phyloP scores from a whole-genome alignment of 2,113 vertebrate species.

The Haemorhous mexicanus region DNA sequence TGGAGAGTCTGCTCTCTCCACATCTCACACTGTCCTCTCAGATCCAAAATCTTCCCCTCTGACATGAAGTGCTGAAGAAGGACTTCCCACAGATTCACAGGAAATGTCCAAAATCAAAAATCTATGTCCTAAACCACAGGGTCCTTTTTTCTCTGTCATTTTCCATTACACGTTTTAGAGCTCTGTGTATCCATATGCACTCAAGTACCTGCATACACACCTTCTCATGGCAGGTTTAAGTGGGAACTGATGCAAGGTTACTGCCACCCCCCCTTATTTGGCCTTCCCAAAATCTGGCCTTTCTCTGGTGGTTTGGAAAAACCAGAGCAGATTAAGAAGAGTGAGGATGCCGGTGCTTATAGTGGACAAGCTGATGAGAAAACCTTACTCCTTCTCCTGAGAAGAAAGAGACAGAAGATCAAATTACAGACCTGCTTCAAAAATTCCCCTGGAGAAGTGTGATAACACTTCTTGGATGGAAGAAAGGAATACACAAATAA shows the following conservation, averaged over 20 bases:
- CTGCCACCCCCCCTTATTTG: neutral
- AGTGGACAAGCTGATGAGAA: neutral
- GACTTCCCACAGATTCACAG: neutral
- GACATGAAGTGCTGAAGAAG: neutral
- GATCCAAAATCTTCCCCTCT: neutral
- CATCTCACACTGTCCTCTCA: neutral
- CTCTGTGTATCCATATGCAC: neutral
- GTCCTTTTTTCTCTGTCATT: neutral
- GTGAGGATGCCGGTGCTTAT: neutral
- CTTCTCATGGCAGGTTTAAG: neutral
- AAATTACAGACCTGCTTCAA: neutral
- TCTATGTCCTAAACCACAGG: neutral
- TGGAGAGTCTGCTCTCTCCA: neutral
- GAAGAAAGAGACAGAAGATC: neutral
- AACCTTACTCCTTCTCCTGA: neutral
- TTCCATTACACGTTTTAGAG: neutral
- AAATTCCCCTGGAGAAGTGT: neutral
- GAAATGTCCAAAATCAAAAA: neutral
- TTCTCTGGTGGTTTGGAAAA: neutral
- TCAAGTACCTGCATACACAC: fast-evolving
- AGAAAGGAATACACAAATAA: neutral
- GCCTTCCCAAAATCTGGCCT: neutral
- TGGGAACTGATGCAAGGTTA: neutral
- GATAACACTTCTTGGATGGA: neutral
- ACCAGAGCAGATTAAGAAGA: neutral